A percentile compares a stretch with the other conserved stretches of the same genome.
Evolutionary conservation across 2,113 vertebrate species (phyloP).

Genomic region (Pholis gunnellus): DNA sequence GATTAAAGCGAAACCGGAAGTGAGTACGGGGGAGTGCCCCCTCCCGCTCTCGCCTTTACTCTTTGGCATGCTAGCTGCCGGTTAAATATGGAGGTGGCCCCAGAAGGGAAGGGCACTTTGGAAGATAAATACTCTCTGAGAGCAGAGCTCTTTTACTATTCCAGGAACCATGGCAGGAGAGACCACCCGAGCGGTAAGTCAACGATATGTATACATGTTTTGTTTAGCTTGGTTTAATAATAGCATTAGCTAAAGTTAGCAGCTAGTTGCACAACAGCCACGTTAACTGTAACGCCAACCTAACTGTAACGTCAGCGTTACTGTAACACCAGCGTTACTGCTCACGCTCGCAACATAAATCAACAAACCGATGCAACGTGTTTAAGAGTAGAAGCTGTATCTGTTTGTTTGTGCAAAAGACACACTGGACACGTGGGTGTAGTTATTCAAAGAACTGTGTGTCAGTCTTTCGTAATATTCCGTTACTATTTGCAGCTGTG

Average conservation of each 20-base stretch:
- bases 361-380: neutral
- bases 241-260: neutral
- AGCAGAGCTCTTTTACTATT: neutral
- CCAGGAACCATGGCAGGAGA: constrained; percentile 66
- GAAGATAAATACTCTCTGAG: neutral
- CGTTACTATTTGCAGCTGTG: too few species aligned
- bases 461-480: too few species aligned
- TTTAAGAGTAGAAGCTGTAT: too few species aligned
- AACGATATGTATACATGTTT: neutral
- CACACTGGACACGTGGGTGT: neutral
- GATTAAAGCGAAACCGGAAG: constrained; percentile 19
- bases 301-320: neutral
- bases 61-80: neutral
- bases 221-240: neutral
- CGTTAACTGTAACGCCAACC: neutral
- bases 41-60: neutral
- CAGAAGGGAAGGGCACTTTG: neutral
- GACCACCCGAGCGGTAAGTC: constrained; percentile 74
- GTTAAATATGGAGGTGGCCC: neutral
- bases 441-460: neutral
- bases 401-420: neutral
- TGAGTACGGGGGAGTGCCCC: rapidly evolving
- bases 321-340: neutral
- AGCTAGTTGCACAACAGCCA: neutral
- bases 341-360: neutral